Base-by-base conservation (phyloP, 2,888 invertebrate genomes). In the Ochropacha duplaris region DNA sequence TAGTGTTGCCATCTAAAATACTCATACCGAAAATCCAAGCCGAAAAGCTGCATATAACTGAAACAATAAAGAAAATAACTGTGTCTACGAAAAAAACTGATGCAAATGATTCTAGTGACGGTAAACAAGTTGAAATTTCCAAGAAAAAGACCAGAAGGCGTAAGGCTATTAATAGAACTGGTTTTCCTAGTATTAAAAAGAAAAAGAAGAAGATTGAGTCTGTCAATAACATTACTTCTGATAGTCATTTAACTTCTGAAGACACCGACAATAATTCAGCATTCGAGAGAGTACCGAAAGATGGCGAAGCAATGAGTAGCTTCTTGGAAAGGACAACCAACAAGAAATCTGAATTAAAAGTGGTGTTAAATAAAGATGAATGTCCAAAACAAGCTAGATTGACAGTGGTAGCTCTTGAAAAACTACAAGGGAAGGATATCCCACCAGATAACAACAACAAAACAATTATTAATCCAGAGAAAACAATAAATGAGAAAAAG, bases 151-250 rank as follows among this genome's bases (percentile, higher is more conserved):
- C 93, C 1, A 94, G 94, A 72, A 94, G 97, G 69, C 94, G 97
- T 49, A 96, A 97, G 81, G 95, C 96, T 22, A 96, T 96, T 49
- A 98, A 98, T 79, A 94, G 97, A 70, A 98, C 97, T 19, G 98
- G 98, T 4, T 98, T 98, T 82, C 98, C 98, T 0, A 96, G 95
- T 22, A 91, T 96, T 16, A 96, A 96, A 76, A 96, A 95, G 79
- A 97, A 97, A 86, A 97, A 97, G 80, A 96, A 96, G 80, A 96
- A 95, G 74, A 66, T 87, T 54, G 91, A 90, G 62, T 79, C 61
- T 55, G 77, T 62, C 52, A 72, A 66, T 62, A 72, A 76, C 69
- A 60, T 76, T 50, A 71, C 78, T 34, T 88, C 88, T 5, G 91
- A 90, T 49, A 85, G 80, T 68, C 84, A 88, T 60, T 72, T 87